phyloP scores from a whole-genome alignment of 37 sponge, comb jelly and placozoan genomes.

The Ianthella basta region DNA sequence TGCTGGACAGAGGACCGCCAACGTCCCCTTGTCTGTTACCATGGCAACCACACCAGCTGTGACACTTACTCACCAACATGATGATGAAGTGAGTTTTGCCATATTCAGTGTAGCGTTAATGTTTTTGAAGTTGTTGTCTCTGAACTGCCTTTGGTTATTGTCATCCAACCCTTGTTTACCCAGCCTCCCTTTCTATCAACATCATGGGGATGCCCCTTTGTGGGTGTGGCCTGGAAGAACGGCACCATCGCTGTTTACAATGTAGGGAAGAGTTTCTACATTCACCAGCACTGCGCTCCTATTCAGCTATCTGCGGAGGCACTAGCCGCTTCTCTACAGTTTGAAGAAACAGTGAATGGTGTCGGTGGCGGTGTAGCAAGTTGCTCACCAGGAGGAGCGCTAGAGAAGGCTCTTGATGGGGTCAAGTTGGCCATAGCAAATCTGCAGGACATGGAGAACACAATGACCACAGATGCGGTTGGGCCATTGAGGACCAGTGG shows the following conservation, averaged over 20 bases:
- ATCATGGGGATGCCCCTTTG: slow-evolving; percentile 37
- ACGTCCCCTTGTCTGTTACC: slow-evolving; percentile 6
- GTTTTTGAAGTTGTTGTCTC: no score
- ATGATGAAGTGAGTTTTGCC: no score
- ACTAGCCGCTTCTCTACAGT: neutral
- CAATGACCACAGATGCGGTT: no score
- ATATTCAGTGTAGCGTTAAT: no score
- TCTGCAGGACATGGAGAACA: neutral
- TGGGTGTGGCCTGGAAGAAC: slow-evolving; percentile 35
- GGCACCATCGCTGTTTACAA: slow-evolving; percentile 13
- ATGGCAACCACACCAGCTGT: slow-evolving; percentile 14
- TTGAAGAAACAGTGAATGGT: neutral
- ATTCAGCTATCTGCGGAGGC: neutral
- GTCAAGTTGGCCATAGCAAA: slow-evolving; percentile 4
- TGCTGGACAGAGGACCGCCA: slow-evolving; percentile 3
- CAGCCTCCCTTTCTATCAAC: neutral
- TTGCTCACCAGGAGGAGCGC: neutral
- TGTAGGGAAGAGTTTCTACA: neutral
- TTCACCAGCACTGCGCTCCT: neutral
- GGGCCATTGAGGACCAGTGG: no score
- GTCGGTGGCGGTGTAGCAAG: no score
- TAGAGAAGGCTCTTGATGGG: slow-evolving; percentile 24
- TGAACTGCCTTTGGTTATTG: no score
- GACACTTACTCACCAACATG: neutral
- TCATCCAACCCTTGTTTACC: no score